Evolutionary conservation across 2,113 vertebrate genomes (phyloP), one percentile per base, ranked within the genome.

Genomic region (Uria lomvia): DNA sequence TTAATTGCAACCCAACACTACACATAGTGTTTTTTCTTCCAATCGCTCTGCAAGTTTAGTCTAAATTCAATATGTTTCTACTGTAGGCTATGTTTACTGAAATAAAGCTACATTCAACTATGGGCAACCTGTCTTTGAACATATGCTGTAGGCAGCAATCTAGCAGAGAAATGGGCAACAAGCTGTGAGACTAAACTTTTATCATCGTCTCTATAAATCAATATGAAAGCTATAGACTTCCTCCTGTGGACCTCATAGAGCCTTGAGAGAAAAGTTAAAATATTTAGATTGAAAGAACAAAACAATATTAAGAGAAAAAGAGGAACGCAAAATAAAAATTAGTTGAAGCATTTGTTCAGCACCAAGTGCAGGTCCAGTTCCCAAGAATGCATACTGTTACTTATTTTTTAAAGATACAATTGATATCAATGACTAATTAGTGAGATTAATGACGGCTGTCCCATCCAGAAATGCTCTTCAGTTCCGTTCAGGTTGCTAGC

Each of bases 161-260:
- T 98, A 95, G 91, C 97, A 96, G 96, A 98, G 96, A 97, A 97
- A 96, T 96, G 95, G 97, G 94, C 95, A 96, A 91, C 97, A 98
- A 98, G 96, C 98, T 98, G 98, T 97, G 98, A 98, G 95, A 97
- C 98, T 98, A 98, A 98, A 98, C 97, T 98, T 98, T 98, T 97
- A 98, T 98, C 98, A 97, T 98, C 93, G 26, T 98, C 97, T 98
- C 98, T 98, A 97, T 98, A 98, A 98, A 98, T 98, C 98, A 98
- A 98, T 95, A 98, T 98, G 97, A 98, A 98, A 98, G 97, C 97
- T 97, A 89, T 97, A 96, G 97, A 97, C 96, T 96, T 98, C 97
- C 97, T 98, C 97, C 98, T 98, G 97, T 93, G 97, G 95, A 96
- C 96, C 79, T 98, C 97, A 97, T 74, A 96, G 94, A 94, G 97